These are phyloP conservation scores for Gallirallus australis DNA, from an alignment of 2,797 vertebrate genomes.

Conservation along the genomic window DNA sequence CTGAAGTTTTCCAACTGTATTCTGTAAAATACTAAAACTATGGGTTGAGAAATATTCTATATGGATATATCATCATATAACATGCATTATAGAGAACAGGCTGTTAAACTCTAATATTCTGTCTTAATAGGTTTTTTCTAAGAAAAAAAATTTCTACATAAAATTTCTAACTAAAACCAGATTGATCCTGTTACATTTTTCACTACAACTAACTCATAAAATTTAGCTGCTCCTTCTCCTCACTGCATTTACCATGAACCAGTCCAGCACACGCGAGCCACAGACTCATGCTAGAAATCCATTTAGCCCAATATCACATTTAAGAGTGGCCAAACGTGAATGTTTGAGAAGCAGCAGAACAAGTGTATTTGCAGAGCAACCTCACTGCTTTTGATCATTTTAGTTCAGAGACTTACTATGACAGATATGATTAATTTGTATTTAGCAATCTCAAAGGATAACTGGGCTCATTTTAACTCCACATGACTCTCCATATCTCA, in stretches of 20 bases:
- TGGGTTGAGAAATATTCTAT: background rate
- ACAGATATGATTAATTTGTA: background rate
- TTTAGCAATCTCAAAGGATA: background rate
- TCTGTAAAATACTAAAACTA: background rate
- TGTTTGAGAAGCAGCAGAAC: background rate
- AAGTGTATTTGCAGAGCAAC: background rate
- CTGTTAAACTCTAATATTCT: background rate
- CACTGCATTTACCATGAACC: background rate
- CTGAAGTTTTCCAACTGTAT: background rate
- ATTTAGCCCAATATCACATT: background rate
- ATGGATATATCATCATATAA: background rate
- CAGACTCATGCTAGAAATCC: background rate
- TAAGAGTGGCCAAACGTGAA: background rate
- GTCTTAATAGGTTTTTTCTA: background rate
- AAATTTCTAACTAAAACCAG: background rate
- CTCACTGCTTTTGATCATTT: background rate
- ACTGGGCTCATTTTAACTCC: background rate
- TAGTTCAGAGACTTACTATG: background rate
- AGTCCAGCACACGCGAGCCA: background rate
- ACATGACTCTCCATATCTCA: fast-evolving
- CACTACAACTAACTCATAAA: background rate
- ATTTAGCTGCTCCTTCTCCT: background rate
- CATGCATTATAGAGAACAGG: background rate
- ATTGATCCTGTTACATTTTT: background rate
- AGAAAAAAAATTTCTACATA: background rate